Evolutionary conservation across 2,113 vertebrate genomes (phyloP).

Genomic region (Hyperoodon ampullatus): DNA sequence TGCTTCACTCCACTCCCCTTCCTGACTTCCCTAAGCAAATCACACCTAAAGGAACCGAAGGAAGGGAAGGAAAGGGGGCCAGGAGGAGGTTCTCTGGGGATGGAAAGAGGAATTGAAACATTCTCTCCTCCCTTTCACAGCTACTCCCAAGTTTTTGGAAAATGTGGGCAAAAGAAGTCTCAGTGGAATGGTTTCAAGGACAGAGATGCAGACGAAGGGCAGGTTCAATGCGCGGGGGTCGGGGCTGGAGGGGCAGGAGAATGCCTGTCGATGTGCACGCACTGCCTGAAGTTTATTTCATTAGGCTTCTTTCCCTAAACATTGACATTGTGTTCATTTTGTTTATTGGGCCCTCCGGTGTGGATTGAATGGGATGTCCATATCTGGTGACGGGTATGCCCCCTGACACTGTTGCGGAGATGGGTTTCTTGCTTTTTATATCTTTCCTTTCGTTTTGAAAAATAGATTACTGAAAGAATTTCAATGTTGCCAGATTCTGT

Average conservation of each 20-base stretch:
- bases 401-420: not conserved
- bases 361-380: not conserved
- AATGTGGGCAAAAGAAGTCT: not conserved
- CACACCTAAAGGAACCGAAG: conserved; percentile 47
- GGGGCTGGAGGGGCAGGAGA: no score
- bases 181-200: not conserved
- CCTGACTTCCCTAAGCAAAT: conserved; percentile 79
- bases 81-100: not conserved
- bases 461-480: not conserved
- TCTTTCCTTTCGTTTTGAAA: not conserved
- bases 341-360: not conserved
- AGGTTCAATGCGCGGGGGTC: accelerated
- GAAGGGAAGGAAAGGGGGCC: conserved; percentile 31
- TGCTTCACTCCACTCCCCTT: not conserved
- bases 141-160: not conserved
- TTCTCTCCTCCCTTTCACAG: not conserved
- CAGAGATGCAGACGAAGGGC: not conserved
- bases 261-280: accelerated
- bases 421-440: not conserved
- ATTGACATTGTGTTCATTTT: not conserved
- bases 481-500: not conserved
- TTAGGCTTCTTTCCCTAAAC: not conserved
- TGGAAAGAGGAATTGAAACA: not conserved
- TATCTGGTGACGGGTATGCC: not conserved
- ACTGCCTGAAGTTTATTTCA: not conserved